Evolutionary conservation across 2,888 invertebrate genomes (phyloP), one percentile per base, ranked within the genome.

Genomic region (Teinopalpus imperialis): DNA sequence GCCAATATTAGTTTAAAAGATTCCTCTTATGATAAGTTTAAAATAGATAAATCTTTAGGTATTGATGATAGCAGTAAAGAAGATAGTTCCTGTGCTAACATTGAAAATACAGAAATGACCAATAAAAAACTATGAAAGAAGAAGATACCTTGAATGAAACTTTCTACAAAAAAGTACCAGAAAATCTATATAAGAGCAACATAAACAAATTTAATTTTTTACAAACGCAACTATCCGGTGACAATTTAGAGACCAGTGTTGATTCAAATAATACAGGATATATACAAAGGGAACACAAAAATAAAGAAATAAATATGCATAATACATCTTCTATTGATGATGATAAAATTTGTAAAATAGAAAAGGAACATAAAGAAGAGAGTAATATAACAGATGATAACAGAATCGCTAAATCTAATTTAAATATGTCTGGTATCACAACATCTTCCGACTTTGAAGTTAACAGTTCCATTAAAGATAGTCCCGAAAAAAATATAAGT

Each of bases 321-420:
- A 49, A 59, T 56, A 52, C 61, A 47, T 46, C 54, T 18, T 30
- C 29, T 8, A 21, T 16, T 2, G 6, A 43, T 18, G 36, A 43
- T 12, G 30, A 37, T 2, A 37, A 44, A 50, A 37, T 49, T 36
- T 37, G 13, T 10, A 48, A 52, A 41, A 39, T 36, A 23, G 8
- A 32, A 9, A 49, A 49, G 24, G 47, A 49, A 43, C 48, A 49
- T 41, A 52, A 60, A 27, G 53, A 64, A 55, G 66, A 74, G 16
- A 73, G 54, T 55, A 85, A 88, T 60, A 68, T 79, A 56, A 83
- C 83, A 49, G 87, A 86, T 63, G 86, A 87, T 58, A 76, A 56
- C 44, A 75, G 85, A 61, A 62, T 86, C 70, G 77, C 78, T 49
- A 77, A 74, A 58, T 71, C 57, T 52, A 65, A 62, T 50, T 31